These are phyloP conservation scores for Sweltsa coloradensis DNA, from an alignment of 1,140 invertebrate species.

Conservation along the genomic window DNA sequence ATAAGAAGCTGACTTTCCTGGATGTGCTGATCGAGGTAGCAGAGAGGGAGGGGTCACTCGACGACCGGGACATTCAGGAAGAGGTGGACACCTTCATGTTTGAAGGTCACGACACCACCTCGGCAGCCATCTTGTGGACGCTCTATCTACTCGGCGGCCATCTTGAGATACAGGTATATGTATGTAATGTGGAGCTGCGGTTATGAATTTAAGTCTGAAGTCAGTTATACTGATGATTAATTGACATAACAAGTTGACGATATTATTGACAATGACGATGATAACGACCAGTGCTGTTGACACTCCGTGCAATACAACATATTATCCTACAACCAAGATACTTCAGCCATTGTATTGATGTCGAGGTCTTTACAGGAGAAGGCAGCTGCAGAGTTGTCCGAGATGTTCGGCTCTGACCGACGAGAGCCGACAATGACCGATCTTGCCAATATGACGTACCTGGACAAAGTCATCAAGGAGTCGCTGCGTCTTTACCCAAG, in stretches of 20 bases:
- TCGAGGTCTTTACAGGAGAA: too few species aligned
- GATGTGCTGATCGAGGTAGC: slow-evolving; percentile 43
- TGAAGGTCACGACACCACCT: slow-evolving; percentile 64
- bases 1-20: slow-evolving; percentile 50
- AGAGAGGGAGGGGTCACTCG: slow-evolving; percentile 27
- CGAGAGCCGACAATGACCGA: slow-evolving; percentile 32
- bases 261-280: too few species aligned
- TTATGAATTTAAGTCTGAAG: too few species aligned
- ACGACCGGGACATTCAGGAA: slow-evolving; percentile 40
- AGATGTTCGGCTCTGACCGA: slow-evolving; percentile 10
- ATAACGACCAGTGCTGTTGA: too few species aligned
- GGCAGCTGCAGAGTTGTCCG: slow-evolving; percentile 9
- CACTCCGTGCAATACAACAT: too few species aligned
- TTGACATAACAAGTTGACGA: too few species aligned
- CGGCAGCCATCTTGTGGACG: slow-evolving; percentile 41
- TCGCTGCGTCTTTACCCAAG: slow-evolving; percentile 42
- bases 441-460: slow-evolving; percentile 38
- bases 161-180: slow-evolving; percentile 46
- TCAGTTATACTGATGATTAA: too few species aligned
- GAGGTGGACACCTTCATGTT: slow-evolving; percentile 48
- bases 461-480: slow-evolving; percentile 52
- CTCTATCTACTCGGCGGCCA: slow-evolving; percentile 44
- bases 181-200: too few species aligned
- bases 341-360: too few species aligned
- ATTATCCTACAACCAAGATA: too few species aligned